Evolutionary conservation across 23 tunicate species (phyloP).

Genomic region (Corella eumyota): DNA sequence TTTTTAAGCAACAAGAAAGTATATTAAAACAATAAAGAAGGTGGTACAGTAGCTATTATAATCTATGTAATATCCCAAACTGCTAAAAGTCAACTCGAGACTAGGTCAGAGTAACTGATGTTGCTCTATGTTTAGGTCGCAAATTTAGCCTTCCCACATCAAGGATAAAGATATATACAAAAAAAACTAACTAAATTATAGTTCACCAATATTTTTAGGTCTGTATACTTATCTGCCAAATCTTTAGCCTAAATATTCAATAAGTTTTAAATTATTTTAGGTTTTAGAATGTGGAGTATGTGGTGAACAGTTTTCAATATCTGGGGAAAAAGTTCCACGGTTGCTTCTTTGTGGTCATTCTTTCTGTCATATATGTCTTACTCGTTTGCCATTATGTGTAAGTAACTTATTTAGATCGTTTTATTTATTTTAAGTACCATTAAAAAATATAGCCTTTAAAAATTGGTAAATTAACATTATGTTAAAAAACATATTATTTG

Average conservation of each 20-base stretch:
- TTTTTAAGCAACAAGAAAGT: neutral
- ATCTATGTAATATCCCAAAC: too few relatives aligned
- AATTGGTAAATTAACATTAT: neutral
- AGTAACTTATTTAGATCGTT: neutral
- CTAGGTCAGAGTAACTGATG: too few relatives aligned
- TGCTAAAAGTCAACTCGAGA: too few relatives aligned
- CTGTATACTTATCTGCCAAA: neutral
- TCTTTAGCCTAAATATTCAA: neutral
- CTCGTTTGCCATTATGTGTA: constrained; percentile 43
- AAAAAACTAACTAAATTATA: too few relatives aligned
- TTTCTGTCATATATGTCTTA: constrained; percentile 55
- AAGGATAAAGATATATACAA: too few relatives aligned
- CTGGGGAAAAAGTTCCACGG: constrained; percentile 58
- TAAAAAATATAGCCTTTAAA: neutral
- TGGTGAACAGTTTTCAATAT: constrained; percentile 66
- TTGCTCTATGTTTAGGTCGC: too few relatives aligned
- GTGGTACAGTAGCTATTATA: constrained; percentile 1
- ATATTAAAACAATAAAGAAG: constrained; percentile 1
- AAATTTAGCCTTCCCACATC: too few relatives aligned
- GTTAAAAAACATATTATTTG: neutral
- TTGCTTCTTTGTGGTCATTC: constrained; percentile 63
- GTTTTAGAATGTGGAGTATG: constrained; percentile 66
- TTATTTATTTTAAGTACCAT: neutral
- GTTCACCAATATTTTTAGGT: neutral
- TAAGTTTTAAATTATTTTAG: neutral